Evolutionary conservation across 2,888 invertebrate species (phyloP).

Genomic region (Blastobasis adustella): DNA sequence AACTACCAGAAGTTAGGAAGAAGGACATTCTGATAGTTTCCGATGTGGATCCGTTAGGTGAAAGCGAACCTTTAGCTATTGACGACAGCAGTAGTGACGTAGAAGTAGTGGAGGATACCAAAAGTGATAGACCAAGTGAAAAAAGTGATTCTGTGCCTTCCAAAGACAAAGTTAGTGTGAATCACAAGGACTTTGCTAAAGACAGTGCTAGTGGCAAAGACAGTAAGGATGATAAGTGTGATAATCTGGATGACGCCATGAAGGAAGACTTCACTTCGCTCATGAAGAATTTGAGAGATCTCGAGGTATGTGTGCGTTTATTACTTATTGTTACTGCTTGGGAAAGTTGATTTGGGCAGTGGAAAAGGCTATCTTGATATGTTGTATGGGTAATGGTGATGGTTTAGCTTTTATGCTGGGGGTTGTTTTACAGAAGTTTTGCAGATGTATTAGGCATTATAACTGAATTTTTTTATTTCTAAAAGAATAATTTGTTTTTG

Average conservation of each 20-base stretch:
- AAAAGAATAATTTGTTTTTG: neutral
- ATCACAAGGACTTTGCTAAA: slow-evolving; percentile 22
- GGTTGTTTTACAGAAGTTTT: neutral
- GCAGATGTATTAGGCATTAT: too few species aligned
- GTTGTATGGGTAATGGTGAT: neutral
- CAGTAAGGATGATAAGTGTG: slow-evolving; percentile 27
- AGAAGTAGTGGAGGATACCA: slow-evolving; percentile 53
- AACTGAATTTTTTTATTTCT: neutral
- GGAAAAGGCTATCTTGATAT: too few species aligned
- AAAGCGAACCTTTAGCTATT: slow-evolving; percentile 47
- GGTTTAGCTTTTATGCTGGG: neutral
- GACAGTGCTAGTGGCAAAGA: slow-evolving; percentile 23
- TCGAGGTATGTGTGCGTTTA: slow-evolving; percentile 43
- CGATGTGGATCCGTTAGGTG: slow-evolving; percentile 53
- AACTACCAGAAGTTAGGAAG: slow-evolving; percentile 53
- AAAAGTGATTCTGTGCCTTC: slow-evolving; percentile 61
- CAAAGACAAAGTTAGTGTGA: slow-evolving; percentile 39
- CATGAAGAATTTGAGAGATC: slow-evolving; percentile 55
- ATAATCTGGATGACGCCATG: slow-evolving; percentile 35
- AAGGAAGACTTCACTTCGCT: slow-evolving; percentile 51
- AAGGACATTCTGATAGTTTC: slow-evolving; percentile 58
- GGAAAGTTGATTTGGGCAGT: too few species aligned
- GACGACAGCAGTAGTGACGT: slow-evolving; percentile 71
- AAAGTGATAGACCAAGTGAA: slow-evolving; percentile 25
- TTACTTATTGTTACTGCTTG: too few species aligned